These are phyloP conservation scores for Tympanuchus pallidicinctus DNA, from an alignment of 2,113 vertebrate genomes.

Conservation along the genomic window DNA sequence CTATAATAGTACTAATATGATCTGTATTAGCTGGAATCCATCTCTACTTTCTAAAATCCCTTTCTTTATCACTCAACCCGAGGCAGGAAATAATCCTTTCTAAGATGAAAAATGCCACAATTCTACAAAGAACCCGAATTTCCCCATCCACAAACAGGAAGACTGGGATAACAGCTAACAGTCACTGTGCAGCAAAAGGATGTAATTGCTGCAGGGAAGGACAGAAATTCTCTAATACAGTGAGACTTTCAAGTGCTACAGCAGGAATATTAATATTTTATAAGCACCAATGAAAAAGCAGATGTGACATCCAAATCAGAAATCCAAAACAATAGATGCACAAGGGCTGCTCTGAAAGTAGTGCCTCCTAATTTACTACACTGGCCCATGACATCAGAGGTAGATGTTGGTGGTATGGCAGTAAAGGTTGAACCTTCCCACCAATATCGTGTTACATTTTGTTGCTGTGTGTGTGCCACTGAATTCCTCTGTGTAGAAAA, in stretches of 20 bases:
- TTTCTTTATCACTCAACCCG: neutral
- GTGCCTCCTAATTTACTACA: too few relatives aligned
- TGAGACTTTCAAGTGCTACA: constrained; percentile 44
- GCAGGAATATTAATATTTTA: constrained; percentile 65
- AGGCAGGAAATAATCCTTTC: neutral
- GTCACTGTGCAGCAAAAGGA: neutral
- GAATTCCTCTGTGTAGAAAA: too few relatives aligned
- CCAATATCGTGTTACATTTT: too few relatives aligned
- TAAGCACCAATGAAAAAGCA: neutral
- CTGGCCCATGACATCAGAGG: too few relatives aligned
- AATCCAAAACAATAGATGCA: neutral
- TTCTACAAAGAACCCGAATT: neutral
- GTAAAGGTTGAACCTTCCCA: too few relatives aligned
- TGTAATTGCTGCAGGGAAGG: constrained; percentile 49
- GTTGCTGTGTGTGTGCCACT: too few relatives aligned
- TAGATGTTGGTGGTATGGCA: too few relatives aligned
- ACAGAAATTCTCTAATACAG: constrained; percentile 56
- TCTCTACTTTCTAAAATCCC: neutral
- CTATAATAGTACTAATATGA: neutral
- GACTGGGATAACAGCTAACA: neutral
- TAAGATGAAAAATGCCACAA: neutral
- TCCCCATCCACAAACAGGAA: neutral
- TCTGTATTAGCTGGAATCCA: neutral
- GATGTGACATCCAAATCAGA: constrained; percentile 43
- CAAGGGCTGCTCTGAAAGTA: too few relatives aligned